Evolutionary conservation across 2,113 vertebrate species (phyloP).

Genomic region (Salvator merianae): DNA sequence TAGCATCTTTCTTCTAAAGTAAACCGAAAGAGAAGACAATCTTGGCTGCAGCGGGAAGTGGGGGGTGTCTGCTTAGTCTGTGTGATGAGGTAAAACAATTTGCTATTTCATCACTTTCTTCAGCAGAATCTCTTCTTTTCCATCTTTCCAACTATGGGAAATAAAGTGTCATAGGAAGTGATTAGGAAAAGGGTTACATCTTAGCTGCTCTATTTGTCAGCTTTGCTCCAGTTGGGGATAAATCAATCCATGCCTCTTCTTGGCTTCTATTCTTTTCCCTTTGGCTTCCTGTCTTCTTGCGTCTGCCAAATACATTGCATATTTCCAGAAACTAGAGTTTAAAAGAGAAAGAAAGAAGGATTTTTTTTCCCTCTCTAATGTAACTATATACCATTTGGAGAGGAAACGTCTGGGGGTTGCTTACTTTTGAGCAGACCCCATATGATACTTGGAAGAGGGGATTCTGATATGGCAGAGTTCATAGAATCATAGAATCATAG

Average conservation of each 20-base stretch:
- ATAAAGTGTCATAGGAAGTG: not conserved
- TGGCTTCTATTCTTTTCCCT: not conserved
- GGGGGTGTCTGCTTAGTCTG: rapidly evolving
- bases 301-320: rapidly evolving
- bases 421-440: rapidly evolving
- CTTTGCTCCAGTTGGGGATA: not conserved
- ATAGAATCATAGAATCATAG: too few species aligned
- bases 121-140: not conserved
- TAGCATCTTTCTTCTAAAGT: constrained; percentile 2
- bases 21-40: not conserved
- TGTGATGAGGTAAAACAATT: not conserved
- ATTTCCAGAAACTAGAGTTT: not conserved
- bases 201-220: not conserved
- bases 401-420: not conserved
- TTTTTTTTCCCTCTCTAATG: not conserved
- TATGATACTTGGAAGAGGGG: not conserved
- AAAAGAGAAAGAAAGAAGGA: not conserved
- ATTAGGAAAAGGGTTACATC: not conserved
- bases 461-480: not conserved
- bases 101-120: not conserved
- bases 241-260: rapidly evolving
- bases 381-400: not conserved
- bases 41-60: not conserved
- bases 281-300: rapidly evolving
- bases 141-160: not conserved